Percentiles rank a stretch among this genome's conserved stretches.
These are phyloP conservation scores for Aplochiton taeniatus DNA, from an alignment of 2,797 vertebrate genomes.

Conservation along the genomic window DNA sequence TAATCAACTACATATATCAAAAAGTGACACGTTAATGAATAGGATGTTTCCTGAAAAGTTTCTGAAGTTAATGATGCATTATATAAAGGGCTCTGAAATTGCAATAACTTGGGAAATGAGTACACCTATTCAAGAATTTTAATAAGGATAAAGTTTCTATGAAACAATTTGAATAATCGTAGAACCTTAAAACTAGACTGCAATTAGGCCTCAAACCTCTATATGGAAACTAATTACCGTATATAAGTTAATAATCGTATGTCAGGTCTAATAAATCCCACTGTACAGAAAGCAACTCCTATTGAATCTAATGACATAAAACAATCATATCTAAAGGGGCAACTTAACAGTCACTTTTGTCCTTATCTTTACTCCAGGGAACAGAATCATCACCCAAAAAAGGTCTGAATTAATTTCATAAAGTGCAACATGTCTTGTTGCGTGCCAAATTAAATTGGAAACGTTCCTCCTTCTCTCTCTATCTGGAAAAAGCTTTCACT, in stretches of 20 bases:
- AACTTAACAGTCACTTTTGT: too few relatives aligned
- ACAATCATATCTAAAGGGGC: too few relatives aligned
- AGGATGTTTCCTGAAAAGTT: slow-evolving; percentile 43
- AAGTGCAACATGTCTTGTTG: slow-evolving; percentile 25
- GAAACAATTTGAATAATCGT: not conserved
- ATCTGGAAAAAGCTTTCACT: slow-evolving; percentile 66
- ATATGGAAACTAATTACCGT: too few relatives aligned
- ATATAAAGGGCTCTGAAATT: not conserved
- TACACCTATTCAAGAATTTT: too few relatives aligned
- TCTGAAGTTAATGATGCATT: slow-evolving; percentile 39
- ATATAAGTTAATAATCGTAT: too few relatives aligned
- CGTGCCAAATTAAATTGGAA: slow-evolving; percentile 41
- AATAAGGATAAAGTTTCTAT: too few relatives aligned
- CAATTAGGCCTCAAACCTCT: slow-evolving; percentile 5
- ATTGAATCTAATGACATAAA: too few relatives aligned
- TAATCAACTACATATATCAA: slow-evolving; percentile 71
- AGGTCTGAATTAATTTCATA: not conserved
- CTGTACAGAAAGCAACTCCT: too few relatives aligned
- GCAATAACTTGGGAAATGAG: too few relatives aligned
- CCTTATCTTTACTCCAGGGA: too few relatives aligned
- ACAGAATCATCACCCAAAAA: too few relatives aligned
- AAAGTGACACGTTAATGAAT: slow-evolving; percentile 67
- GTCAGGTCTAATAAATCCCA: too few relatives aligned
- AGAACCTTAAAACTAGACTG: not conserved
- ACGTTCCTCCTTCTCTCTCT: slow-evolving; percentile 52